Evolutionary conservation across 2,113 vertebrate genomes (phyloP).

Genomic region (Triplophysa rosa): DNA sequence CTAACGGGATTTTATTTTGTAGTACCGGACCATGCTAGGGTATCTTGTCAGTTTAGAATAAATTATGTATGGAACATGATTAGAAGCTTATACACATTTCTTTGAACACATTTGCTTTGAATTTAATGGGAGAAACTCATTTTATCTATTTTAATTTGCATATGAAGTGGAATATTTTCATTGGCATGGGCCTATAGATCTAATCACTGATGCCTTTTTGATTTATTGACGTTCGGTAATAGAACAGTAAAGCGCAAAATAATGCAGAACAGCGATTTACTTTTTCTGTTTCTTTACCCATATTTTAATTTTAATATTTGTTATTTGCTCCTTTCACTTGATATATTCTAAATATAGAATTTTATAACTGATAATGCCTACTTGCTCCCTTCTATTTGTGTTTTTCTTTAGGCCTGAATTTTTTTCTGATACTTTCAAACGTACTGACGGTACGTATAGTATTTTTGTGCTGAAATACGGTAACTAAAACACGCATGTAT

Average conservation of each 20-base stretch:
- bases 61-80: constrained; percentile 78
- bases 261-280: neutral
- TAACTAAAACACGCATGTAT: too few species aligned
- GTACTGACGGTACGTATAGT: too few species aligned
- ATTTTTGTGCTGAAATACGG: too few species aligned
- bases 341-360: too few species aligned
- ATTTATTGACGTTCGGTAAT: neutral
- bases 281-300: too few species aligned
- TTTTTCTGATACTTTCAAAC: too few species aligned
- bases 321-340: too few species aligned
- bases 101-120: constrained; percentile 73
- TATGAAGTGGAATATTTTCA: constrained; percentile 34
- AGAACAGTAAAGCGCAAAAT: neutral
- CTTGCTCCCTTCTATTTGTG: too few species aligned
- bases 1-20: constrained; percentile 64
- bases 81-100: constrained; percentile 68
- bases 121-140: constrained; percentile 55
- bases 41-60: constrained; percentile 74
- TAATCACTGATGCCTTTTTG: neutral
- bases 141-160: constrained; percentile 43
- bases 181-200: constrained; percentile 14
- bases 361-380: too few species aligned
- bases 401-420: too few species aligned
- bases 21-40: constrained; percentile 63
- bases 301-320: too few species aligned